These are phyloP conservation scores for Acrobeloides nanus DNA, from an alignment of 2,888 invertebrate genomes.

Conservation along the genomic window DNA sequence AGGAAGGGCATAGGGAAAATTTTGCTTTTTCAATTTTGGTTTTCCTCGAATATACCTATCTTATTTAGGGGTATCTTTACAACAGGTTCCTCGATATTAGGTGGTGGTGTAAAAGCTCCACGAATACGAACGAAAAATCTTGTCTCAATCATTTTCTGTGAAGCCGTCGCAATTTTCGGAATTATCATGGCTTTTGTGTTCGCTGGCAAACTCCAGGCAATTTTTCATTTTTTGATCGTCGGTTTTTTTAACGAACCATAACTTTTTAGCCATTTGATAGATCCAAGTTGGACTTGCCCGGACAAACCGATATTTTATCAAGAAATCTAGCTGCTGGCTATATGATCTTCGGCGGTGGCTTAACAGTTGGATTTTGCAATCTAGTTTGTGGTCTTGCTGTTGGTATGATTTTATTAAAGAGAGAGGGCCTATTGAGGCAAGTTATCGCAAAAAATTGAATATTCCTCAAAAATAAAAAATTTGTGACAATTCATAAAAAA, in stretches of 20 bases:
- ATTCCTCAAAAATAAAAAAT: not conserved
- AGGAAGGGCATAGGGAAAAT: too few relatives aligned
- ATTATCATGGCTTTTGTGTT: slow-evolving; percentile 95
- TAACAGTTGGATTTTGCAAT: slow-evolving; percentile 90
- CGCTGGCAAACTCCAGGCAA: slow-evolving; percentile 44
- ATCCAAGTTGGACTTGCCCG: slow-evolving; percentile 24
- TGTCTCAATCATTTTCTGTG: slow-evolving; percentile 98
- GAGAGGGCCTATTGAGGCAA: too few relatives aligned
- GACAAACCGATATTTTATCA: slow-evolving; percentile 24
- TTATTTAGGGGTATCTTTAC: slow-evolving; percentile 81
- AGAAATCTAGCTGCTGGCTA: slow-evolving; percentile 64
- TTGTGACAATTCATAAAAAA: not conserved
- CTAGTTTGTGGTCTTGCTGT: slow-evolving; percentile 90
- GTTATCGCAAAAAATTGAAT: too few relatives aligned
- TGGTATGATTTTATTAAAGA: slow-evolving; percentile 20
- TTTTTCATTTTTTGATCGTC: slow-evolving; percentile 6
- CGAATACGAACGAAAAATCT: slow-evolving; percentile 98
- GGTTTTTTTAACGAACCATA: slow-evolving; percentile 1
- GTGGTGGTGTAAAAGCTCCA: slow-evolving; percentile 95
- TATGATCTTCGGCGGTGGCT: slow-evolving; percentile 88
- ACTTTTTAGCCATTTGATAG: slow-evolving; percentile 30
- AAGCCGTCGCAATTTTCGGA: slow-evolving; percentile 98
- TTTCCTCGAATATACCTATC: not conserved
- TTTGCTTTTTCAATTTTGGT: too few relatives aligned
- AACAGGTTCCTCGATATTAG: slow-evolving; percentile 88